Evolutionary conservation across 2,888 invertebrate genomes (phyloP), one percentile per base, ranked within the genome.

Genomic region (Panzeria rudis): DNA sequence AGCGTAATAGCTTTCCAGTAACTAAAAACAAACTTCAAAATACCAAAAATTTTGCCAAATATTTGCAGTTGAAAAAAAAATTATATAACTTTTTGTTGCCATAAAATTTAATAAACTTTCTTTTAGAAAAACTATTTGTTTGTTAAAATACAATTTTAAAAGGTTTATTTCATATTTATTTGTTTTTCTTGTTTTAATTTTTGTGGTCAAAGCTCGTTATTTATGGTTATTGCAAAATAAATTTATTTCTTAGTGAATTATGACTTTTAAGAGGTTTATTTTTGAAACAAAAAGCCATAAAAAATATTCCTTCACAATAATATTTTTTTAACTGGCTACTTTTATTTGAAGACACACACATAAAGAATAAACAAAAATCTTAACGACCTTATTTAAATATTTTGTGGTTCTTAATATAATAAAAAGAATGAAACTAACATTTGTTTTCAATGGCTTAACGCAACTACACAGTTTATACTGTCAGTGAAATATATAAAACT

Each of bases 181-280:
- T 75, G 0, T 25, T 44, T 44, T 15, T 32, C 69, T 71, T 56
- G 25, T 76, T 73, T 75, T 66, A 69, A 81, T 71, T 35, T 75
- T 71, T 83, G 72, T 78, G 86, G 84, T 86, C 80, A 86, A 69
- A 87, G 79, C 77, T 80, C 47, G 84, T 87, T 83, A 87, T 87
- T 86, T 87, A 87, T 87, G 83, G 86, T 86, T 86, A 85, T 86
- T 87, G 86, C 84, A 86, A 86, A 86, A 85, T 82, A 83, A 86
- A 87, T 86, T 87, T 86, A 86, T 86, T 84, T 86, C 80, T 64
- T 80, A 79, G 66, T 87, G 86, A 87, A 87, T 87, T 87, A 87
- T 87, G 83, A 52, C 73, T 81, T 81, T 77, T 84, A 78, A 62
- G 20, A 64, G 78, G 56, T 29, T 50, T 69, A 50, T 64, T 50